Evolutionary conservation across 2,797 vertebrate genomes (phyloP), one percentile per base, ranked within the genome.

Genomic region (Onychomys torridus): DNA sequence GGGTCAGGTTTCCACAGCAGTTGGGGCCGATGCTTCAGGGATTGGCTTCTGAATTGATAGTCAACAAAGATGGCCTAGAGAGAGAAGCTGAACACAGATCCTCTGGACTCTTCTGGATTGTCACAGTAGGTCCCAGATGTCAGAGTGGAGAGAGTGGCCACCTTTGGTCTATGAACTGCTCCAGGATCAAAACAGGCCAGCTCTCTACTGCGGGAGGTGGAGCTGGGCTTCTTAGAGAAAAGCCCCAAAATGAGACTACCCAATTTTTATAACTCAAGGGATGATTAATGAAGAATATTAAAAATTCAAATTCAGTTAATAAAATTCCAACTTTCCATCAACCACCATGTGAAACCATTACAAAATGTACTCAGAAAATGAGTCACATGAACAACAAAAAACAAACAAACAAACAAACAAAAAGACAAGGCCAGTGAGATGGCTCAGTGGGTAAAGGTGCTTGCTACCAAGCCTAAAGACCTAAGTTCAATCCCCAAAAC

Each of bases 281-380:
- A 46, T 85, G 43, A 71, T 71, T 86, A 61, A 81, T 65, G 84
- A 81, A 91, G 61, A 95, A 59, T 93, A 90, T 52, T 86, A 59
- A 95, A 95, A 91, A 91, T 83, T 65, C 57, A 95, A 76, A 78
- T 92, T 93, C 27, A 25, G 82, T 52, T 86, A 94, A 88, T 76
- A 67, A 92, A 93, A 95, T 84, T 78, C 55, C 43, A 96, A 13
- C 89, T 94, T 92, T 75, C 27, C 37, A 90, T 92, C 83, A 96
- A 46, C 32, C n/a, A 29, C 34, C 40, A 34, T 52, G 19, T 59
- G 59, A 94, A 69, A 69, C 65, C 7, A 40, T 79, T 55, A 71
- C 25, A 63, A 78, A 78, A 37, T 61, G 61, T 34, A 34, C 55
- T 87, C 61, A 90, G 89, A 89, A 96, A 91, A 94, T 91, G 46